These are phyloP conservation scores for Cheilosia urbana DNA, from an alignment of 2,888 invertebrate species.

Conservation along the genomic window DNA sequence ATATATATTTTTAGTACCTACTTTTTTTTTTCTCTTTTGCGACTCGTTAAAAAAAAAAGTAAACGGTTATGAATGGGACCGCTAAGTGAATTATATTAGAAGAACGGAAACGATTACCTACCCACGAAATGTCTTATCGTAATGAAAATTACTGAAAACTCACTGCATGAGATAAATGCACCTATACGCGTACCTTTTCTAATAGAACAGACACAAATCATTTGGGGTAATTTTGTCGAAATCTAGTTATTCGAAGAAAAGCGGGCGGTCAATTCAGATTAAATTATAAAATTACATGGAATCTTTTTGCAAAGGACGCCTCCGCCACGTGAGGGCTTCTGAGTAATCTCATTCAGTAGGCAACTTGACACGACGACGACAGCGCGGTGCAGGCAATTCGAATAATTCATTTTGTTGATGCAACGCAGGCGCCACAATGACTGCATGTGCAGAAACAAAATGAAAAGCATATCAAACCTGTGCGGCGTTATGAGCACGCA, in stretches of 20 bases:
- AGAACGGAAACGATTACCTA: conserved; percentile 68
- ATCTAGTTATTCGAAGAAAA: conserved; percentile 38
- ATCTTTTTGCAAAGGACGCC: conserved; percentile 30
- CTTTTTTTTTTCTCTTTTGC: conserved; percentile 15
- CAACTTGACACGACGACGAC: neutral
- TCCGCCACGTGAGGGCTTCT: conserved; percentile 20
- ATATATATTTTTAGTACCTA: conserved; percentile 57
- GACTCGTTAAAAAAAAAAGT: conserved; percentile 34
- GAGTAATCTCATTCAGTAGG: neutral
- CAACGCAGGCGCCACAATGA: conserved; percentile 63
- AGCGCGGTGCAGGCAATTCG: conserved; percentile 16
- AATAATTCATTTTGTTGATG: conserved; percentile 53
- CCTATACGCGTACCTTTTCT: conserved; percentile 1
- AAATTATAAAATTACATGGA: conserved; percentile 44
- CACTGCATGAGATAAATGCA: conserved; percentile 30
- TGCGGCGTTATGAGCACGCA: conserved; percentile 4
- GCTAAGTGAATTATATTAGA: conserved; percentile 50
- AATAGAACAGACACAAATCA: conserved; percentile 1
- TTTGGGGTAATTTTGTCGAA: conserved; percentile 29
- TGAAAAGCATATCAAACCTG: conserved; percentile 42
- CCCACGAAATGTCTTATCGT: conserved; percentile 53
- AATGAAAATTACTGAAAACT: conserved; percentile 28
- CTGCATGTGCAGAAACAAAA: conserved; percentile 24
- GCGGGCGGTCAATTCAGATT: conserved; percentile 19
- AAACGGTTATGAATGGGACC: conserved; percentile 18